Conservation (phyloP, 2,113 vertebrate genomes). For the Coregonus clupeaformis region DNA sequence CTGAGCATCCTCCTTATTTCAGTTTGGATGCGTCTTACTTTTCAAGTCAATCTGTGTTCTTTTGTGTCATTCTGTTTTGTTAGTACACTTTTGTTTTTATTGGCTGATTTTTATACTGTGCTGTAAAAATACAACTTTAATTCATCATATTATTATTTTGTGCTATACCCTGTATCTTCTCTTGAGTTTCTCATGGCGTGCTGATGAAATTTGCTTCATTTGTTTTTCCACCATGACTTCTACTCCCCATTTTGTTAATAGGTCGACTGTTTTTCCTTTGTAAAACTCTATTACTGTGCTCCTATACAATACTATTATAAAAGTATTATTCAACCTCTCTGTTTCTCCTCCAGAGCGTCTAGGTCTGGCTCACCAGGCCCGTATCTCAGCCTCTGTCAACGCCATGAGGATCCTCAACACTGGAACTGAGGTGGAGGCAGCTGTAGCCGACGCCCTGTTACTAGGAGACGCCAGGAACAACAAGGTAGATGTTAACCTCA, state of each 20-base stretch:
- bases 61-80: background rate
- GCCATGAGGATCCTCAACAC: slow-evolving; percentile 94
- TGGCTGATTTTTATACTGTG: background rate
- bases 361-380: slow-evolving; percentile 79
- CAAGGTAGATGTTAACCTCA: slow-evolving; percentile 76
- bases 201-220: background rate
- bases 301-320: background rate
- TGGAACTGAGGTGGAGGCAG: slow-evolving; percentile 89
- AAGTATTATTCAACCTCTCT: background rate
- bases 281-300: background rate
- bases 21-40: background rate
- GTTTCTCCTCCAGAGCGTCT: slow-evolving; percentile 78
- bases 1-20: background rate
- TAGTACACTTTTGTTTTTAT: background rate
- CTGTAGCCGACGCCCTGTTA: slow-evolving; percentile 91
- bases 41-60: background rate
- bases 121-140: background rate
- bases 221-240: background rate
- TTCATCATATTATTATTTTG: background rate
- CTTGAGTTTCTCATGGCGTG: background rate
- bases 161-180: background rate
- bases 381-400: slow-evolving; percentile 86
- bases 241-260: background rate
- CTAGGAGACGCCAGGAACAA: slow-evolving; percentile 94
- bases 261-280: background rate